A percentile compares a stretch with the other conserved stretches of the same genome.
phyloP scores from a whole-genome alignment of 2,888 invertebrate genomes.

The Polydrusus tereticollis region DNA sequence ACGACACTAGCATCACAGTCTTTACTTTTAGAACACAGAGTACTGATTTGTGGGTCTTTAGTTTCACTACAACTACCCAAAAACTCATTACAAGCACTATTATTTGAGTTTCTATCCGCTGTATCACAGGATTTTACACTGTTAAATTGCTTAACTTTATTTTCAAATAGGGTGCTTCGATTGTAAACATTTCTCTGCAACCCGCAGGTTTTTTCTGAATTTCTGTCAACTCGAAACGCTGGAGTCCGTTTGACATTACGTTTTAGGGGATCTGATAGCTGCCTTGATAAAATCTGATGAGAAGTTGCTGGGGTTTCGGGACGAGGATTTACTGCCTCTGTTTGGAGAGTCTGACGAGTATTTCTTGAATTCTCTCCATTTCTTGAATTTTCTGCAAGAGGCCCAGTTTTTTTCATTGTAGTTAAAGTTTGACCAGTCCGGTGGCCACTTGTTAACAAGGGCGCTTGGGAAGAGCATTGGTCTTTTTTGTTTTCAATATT shows the following conservation, averaged over 20 bases:
- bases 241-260: constrained; percentile 71
- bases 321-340: neutral
- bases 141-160: constrained; percentile 60
- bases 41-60: constrained; percentile 3
- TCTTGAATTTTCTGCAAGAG: constrained; percentile 12
- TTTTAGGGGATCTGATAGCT: constrained; percentile 66
- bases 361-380: neutral
- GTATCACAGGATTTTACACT: constrained; percentile 59
- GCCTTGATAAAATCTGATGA: constrained; percentile 57
- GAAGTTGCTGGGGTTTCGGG: neutral
- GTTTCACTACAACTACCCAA: neutral
- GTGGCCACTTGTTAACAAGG: neutral
- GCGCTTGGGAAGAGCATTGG: constrained; percentile 7
- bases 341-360: neutral
- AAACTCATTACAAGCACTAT: neutral
- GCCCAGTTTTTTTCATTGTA: neutral
- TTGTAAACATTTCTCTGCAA: constrained; percentile 52
- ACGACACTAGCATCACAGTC: constrained; percentile 17
- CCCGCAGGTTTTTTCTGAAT: constrained; percentile 53
- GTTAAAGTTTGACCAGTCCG: neutral
- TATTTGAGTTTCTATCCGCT: constrained; percentile 41
- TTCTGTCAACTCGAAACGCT: constrained; percentile 70
- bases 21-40: neutral
- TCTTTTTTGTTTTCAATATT: constrained; percentile 57
- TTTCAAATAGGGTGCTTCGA: constrained; percentile 56